These are phyloP conservation scores for Pollenia amentaria DNA, from an alignment of 2,888 invertebrate species.

Conservation along the genomic window DNA sequence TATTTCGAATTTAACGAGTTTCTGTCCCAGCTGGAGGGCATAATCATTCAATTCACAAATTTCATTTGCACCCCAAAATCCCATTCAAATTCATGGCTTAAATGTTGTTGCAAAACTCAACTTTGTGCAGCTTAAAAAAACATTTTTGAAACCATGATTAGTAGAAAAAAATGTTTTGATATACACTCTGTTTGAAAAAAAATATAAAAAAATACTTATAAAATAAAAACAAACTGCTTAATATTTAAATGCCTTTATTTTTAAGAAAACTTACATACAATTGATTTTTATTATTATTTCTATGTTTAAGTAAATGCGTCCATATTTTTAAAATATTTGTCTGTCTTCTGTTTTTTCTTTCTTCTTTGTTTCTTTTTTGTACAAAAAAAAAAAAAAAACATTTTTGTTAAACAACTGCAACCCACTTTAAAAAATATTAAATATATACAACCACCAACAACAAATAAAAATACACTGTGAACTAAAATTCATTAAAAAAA, in stretches of 20 bases:
- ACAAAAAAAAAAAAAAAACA: constrained; percentile 39
- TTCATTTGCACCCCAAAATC: constrained; percentile 42
- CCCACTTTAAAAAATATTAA: constrained; percentile 60
- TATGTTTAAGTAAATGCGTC: constrained; percentile 69
- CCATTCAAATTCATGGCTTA: constrained; percentile 58
- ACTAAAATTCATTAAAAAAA: constrained; percentile 10
- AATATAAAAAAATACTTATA: background rate
- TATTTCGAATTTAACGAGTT: too few species aligned
- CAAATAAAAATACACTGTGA: constrained; percentile 46
- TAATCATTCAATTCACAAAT: constrained; percentile 3
- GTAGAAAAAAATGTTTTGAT: constrained; percentile 10
- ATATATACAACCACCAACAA: constrained; percentile 46
- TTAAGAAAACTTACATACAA: constrained; percentile 48
- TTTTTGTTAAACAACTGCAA: constrained; percentile 68
- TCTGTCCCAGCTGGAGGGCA: constrained; percentile 22
- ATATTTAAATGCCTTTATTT: constrained; percentile 57
- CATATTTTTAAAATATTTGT: constrained; percentile 74
- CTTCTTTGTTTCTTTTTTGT: constrained; percentile 69
- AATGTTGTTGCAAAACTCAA: constrained; percentile 37
- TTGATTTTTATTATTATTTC: constrained; percentile 51
- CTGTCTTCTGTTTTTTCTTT: constrained; percentile 70
- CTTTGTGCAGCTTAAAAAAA: constrained; percentile 46
- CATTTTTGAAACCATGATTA: constrained; percentile 37
- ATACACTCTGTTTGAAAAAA: constrained; percentile 40
- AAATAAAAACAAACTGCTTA: constrained; percentile 37